Conservation (phyloP, 2,113 vertebrate genomes). For the Pampusana beccarii region DNA sequence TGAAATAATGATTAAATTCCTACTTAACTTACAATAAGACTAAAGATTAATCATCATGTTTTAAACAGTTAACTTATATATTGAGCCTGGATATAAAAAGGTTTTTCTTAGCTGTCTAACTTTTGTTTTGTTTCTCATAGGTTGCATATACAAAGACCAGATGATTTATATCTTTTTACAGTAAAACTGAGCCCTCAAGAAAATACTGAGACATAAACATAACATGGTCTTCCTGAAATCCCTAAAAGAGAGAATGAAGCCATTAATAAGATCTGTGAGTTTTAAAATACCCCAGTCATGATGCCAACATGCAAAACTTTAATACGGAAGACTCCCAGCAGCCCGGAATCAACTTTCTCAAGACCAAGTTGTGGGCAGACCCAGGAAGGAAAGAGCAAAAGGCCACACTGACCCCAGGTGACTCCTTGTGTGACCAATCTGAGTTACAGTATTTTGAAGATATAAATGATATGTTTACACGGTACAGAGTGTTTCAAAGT, state of each 20-base stretch:
- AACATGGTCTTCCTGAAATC: background rate
- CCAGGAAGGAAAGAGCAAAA: background rate
- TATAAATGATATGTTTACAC: background rate
- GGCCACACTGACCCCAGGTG: too few species aligned
- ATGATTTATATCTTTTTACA: background rate
- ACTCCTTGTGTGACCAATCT: accelerated
- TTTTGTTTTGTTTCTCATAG: background rate
- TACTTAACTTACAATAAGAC: background rate
- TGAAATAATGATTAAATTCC: background rate
- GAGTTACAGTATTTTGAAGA: background rate
- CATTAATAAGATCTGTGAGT: background rate
- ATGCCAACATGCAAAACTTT: background rate
- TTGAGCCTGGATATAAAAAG: background rate
- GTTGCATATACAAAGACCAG: background rate
- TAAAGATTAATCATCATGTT: background rate
- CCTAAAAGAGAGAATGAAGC: background rate
- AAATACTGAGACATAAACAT: background rate
- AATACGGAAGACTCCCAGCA: background rate
- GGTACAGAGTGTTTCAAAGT: background rate
- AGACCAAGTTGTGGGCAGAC: background rate
- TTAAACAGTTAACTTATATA: background rate
- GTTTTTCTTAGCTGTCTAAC: background rate
- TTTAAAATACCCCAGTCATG: background rate
- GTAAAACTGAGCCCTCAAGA: background rate
- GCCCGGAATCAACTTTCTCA: background rate